These are phyloP conservation scores for Porites lutea DNA, from an alignment of 64 coral and sea anemone species.

Conservation along the genomic window DNA sequence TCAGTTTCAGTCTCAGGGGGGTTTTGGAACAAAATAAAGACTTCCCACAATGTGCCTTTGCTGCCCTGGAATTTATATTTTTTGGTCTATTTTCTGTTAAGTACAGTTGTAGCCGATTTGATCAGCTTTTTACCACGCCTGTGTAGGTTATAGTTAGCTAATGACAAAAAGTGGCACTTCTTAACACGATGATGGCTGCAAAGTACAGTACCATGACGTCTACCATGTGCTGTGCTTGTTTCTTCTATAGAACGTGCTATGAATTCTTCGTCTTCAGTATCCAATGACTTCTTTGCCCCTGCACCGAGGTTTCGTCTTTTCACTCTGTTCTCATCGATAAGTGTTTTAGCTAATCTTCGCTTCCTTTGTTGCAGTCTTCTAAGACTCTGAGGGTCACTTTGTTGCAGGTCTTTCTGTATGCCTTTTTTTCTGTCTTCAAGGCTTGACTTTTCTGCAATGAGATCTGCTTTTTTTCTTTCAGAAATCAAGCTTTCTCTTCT, in stretches of 20 bases:
- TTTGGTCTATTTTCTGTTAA: constrained; percentile 38
- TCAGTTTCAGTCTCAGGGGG: constrained; percentile 45
- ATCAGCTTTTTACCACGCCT: constrained; percentile 55
- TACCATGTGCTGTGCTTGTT: constrained; percentile 55
- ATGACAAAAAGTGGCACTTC: constrained; percentile 33
- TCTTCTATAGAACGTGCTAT: constrained; percentile 50
- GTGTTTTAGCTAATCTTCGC: constrained; percentile 38
- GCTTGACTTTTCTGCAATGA: constrained; percentile 58
- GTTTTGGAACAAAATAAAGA: constrained; percentile 51
- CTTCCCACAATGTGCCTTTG: constrained; percentile 39
- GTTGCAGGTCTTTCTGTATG: constrained; percentile 66
- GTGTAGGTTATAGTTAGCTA: constrained; percentile 42
- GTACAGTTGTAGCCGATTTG: constrained; percentile 58
- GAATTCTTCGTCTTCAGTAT: constrained; percentile 55
- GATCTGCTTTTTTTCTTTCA: constrained; percentile 69
- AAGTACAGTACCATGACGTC: constrained; percentile 38
- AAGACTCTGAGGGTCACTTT: constrained; percentile 52
- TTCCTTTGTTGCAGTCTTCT: constrained; percentile 49
- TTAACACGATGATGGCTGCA: constrained; percentile 50
- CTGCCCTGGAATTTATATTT: constrained; percentile 10
- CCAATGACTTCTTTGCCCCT: constrained; percentile 28
- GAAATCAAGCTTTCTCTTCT: constrained; percentile 73
- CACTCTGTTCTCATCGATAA: constrained; percentile 61
- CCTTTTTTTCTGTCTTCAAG: constrained; percentile 53
- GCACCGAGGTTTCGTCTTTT: constrained; percentile 68